phyloP scores from a whole-genome alignment of 30 jellyfish, hydroid and myxozoan species.

The Nemopilema nomurai region DNA sequence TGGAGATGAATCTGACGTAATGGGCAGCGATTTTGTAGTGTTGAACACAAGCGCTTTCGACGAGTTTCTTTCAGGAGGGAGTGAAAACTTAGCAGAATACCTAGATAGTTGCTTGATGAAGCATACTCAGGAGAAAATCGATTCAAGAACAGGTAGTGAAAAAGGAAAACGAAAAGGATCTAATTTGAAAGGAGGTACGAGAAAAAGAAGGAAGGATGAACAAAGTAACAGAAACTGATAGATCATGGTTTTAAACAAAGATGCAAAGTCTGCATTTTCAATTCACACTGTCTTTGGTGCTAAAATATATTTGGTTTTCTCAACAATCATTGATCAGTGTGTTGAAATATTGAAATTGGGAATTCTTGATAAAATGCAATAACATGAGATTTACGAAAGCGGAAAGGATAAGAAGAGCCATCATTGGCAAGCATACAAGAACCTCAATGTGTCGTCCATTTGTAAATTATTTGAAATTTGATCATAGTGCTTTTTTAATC shows the following conservation, averaged over 20 bases:
- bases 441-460: too few relatives aligned
- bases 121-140: not conserved
- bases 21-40: constrained; percentile 7
- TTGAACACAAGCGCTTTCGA: constrained; percentile 40
- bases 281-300: too few relatives aligned
- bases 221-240: not conserved
- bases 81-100: constrained; percentile 16
- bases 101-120: constrained; percentile 11
- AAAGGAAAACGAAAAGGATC: not conserved
- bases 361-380: too few relatives aligned
- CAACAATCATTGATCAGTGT: not conserved
- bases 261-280: too few relatives aligned
- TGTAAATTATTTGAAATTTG: too few relatives aligned
- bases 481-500: too few relatives aligned
- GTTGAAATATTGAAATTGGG: too few relatives aligned
- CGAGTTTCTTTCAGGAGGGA: constrained; percentile 54
- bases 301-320: not conserved
- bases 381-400: too few relatives aligned
- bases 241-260: not conserved
- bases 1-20: constrained; percentile 43
- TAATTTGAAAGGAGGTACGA: not conserved
- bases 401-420: too few relatives aligned
- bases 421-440: too few relatives aligned
- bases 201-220: constrained; percentile 2
- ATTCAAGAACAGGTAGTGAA: not conserved